Percentiles rank a stretch among this genome's conserved stretches.
Conservation (phyloP, 2,113 vertebrate genomes). For the Sula dactylatra region DNA sequence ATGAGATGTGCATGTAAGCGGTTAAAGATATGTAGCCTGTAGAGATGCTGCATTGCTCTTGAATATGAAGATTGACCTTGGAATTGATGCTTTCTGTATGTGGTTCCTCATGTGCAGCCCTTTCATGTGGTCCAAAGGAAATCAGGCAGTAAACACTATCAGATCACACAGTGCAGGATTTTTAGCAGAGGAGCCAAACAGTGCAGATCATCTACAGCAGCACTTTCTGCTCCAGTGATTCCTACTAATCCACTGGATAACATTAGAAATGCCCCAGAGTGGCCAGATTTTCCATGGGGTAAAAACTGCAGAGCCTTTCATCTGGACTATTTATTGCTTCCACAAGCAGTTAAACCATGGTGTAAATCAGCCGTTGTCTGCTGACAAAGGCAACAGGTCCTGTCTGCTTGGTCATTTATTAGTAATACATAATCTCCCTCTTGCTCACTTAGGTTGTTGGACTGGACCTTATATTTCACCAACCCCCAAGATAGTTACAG, state of each 20-base stretch:
- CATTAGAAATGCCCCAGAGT: neutral
- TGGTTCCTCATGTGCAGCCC: neutral
- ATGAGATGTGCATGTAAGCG: neutral
- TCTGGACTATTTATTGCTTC: neutral
- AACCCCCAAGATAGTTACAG: neutral
- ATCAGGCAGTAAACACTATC: neutral
- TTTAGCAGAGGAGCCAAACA: neutral
- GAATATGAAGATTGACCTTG: neutral
- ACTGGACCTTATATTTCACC: neutral
- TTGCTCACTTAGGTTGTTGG: neutral
- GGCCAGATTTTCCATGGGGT: neutral
- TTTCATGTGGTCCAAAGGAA: neutral
- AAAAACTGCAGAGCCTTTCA: neutral
- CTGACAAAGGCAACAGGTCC: constrained; percentile 25
- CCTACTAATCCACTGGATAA: neutral
- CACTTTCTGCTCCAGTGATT: neutral
- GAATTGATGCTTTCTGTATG: neutral
- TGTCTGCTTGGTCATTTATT: neutral
- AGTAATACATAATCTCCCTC: neutral
- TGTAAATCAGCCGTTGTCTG: constrained; percentile 18
- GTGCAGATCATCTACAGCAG: neutral
- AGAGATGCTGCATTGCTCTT: neutral
- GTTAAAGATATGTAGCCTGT: neutral
- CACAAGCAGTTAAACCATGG: neutral
- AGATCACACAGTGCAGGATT: neutral